Evolutionary conservation across 2,797 vertebrate species (phyloP), one percentile per base, ranked within the genome.

Genomic region (Ispidina lecontei): DNA sequence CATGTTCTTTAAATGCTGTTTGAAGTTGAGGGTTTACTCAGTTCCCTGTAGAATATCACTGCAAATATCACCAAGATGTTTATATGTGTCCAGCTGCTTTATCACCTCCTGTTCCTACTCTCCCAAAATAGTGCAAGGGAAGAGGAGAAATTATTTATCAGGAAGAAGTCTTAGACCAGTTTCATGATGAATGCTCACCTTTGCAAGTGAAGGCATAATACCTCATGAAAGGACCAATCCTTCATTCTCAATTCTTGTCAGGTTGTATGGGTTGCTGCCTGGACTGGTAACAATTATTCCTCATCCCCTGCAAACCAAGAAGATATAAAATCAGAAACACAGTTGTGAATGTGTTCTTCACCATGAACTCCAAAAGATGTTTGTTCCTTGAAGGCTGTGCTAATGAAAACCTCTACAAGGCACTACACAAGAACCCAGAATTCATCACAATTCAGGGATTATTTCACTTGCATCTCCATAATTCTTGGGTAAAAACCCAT

Each of bases 61-160:
- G 84, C 59, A 95, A 94, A 95, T 89, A 91, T 80, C 47, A 59
- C 65, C 65, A 77, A 67, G 84, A 91, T 77, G 79, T 85, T 92
- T 75, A 4, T 95, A 72, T 81, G 76, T 90, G 90, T 89, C 92
- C 82, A 91, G 91, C 65, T 91, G 89, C 76, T 77, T 75, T 76
- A 72, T 69, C 79, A 63, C 73, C 39, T 93, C 85, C 59, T 69
- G 72, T 65, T 92, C 58, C 55, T 78, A 3, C 63, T 70, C 44
- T 92, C 82, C 72, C 59, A 69, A 80, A 93, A 56, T 37, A 81
- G 26, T 31, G 20, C 72, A 72, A 56, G 37, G 47, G 41, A 92
- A 91, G 20, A 85, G 54, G 33, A 67, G 43, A 49, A 89, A 78
- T 41, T 60, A 31, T 46, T 83, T 62, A 63, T 13, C 55, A 43